Conservation (phyloP, 2,888 invertebrate species). For the Ophion ellenae region DNA sequence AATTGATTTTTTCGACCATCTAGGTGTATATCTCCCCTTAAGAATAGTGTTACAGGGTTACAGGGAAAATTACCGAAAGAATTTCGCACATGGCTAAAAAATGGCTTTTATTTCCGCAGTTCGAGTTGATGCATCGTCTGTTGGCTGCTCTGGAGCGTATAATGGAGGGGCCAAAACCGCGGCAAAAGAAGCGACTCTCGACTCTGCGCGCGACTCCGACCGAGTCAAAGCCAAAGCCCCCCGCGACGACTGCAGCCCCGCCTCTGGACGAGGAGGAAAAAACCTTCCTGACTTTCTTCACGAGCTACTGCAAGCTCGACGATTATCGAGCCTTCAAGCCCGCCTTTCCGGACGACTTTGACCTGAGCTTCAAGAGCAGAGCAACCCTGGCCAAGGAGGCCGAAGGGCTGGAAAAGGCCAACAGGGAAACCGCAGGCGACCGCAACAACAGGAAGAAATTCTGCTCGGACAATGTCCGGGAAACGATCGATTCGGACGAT, state of each 20-base stretch:
- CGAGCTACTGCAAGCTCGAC: slow-evolving; percentile 75
- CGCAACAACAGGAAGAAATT: slow-evolving; percentile 26
- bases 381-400: slow-evolving; percentile 24
- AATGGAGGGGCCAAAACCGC: slow-evolving; percentile 76
- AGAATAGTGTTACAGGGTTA: too few relatives aligned
- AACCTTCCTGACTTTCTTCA: slow-evolving; percentile 76
- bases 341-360: slow-evolving; percentile 78
- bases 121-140: slow-evolving; percentile 77
- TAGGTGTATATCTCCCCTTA: too few relatives aligned
- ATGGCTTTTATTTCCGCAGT: slow-evolving; percentile 67
- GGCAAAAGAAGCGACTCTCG: slow-evolving; percentile 68
- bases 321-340: slow-evolving; percentile 77
- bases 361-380: slow-evolving; percentile 71
- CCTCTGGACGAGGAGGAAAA: slow-evolving; percentile 75
- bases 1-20: too few relatives aligned
- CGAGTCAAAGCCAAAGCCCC: slow-evolving; percentile 60
- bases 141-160: slow-evolving; percentile 75
- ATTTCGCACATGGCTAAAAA: slow-evolving; percentile 3
- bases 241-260: slow-evolving; percentile 45
- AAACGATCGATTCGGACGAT: not conserved
- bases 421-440: slow-evolving; percentile 25
- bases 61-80: not conserved
- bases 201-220: slow-evolving; percentile 74
- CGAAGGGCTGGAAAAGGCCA: slow-evolving; percentile 16
- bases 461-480: slow-evolving; percentile 28